Base-by-base conservation (phyloP, 2,888 invertebrate genomes). In the Julus scandinavius region DNA sequence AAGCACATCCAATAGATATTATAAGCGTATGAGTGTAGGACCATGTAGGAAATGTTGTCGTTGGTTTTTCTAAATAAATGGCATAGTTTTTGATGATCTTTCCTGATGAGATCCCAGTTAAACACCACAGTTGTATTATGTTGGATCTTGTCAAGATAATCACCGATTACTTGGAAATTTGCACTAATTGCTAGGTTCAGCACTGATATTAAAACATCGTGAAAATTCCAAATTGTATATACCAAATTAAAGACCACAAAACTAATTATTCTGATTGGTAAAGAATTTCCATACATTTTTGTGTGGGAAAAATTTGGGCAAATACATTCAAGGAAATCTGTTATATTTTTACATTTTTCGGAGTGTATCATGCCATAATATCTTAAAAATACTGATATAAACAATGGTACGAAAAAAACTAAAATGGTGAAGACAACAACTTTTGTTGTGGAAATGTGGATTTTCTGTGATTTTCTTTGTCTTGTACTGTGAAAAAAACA, bases 1-100 rank as follows among this genome's bases (percentile, higher is more conserved):
- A 17, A 58, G 20, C 58, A 58, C 7, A 87, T 11, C 9, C 50
- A n/a, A 54, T 87, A 87, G 49, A 49, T 9, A 20, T 87, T 87
- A n/a, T 49, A 54, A 5, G 87, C 58, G 20, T 15, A 54, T 15
- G 87, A 87, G 13, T 87, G 87, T 20, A 87, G 54, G 13, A 54
- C 13, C 11, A 87, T 7, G 9, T 7, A 2, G 20, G 54, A n/a
- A 17, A 87, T 58, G 17, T 9, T 20, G 9, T 58, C 7, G 87
- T 87, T 40, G 50, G 54, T 58, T 58, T 29, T 49, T 17, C 15
- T 58, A 2, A 87, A 50, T 15, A 87, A 50, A n/a, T 38, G 54
- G n/a, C 87, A 87, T 17, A 87, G 1, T 49, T 49, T 54, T 4
- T 58, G 20, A 15, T 87, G 87, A 54, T 87, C 29, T 4, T 45